Base-by-base conservation (phyloP, 2,888 invertebrate species). In the Unio delphinus region DNA sequence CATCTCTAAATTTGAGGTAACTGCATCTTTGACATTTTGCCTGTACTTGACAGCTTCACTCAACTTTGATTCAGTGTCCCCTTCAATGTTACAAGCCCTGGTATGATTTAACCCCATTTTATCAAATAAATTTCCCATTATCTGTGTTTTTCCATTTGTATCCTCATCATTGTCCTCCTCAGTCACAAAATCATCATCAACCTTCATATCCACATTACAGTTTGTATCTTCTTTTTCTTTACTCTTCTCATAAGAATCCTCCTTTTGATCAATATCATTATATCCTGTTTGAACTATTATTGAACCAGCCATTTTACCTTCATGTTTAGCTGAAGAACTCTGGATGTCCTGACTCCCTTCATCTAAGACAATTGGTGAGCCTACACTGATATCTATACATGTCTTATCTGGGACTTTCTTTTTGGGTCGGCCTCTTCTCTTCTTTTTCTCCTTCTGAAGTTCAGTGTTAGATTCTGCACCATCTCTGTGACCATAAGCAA, bases 401-500 rank as follows among this genome's bases (percentile, higher is more conserved):
- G 20, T 30, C 54, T 30, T 28, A 0, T 20, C 4, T 34, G 28
- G 17, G 34, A 5, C 20, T 34, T 59, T 58, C 28, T 23, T 45
- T 15, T 18, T 45, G 45, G 59, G 30, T 59, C 26, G 18, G 34
- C 23, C 26, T 34, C 26, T 59, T n/a, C 62, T 64, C 26, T 55
- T 58, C n/a, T 28, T 54, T 55, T 45, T 23, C 20, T 67, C 34
- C 18, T n/a, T 57, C 23, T 30, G n/a, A 20, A 28, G 15, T 30
- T 23, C 23, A 56, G n/a, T 30, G 20, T 57, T 63, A 23, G 26
- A 57, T 63, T 63, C 28, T 54, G 63, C 63, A 11, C 54, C 18
- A 30, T 68, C 64, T 26, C 64, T 60, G 60, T 68, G 28, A 26
- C 64, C 68, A 64, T 64, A 60, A 55, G 58, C 45, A 45, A 15